Base-by-base conservation (phyloP, 1,140 invertebrate species). In the Pseudomyrmex gracilis region DNA sequence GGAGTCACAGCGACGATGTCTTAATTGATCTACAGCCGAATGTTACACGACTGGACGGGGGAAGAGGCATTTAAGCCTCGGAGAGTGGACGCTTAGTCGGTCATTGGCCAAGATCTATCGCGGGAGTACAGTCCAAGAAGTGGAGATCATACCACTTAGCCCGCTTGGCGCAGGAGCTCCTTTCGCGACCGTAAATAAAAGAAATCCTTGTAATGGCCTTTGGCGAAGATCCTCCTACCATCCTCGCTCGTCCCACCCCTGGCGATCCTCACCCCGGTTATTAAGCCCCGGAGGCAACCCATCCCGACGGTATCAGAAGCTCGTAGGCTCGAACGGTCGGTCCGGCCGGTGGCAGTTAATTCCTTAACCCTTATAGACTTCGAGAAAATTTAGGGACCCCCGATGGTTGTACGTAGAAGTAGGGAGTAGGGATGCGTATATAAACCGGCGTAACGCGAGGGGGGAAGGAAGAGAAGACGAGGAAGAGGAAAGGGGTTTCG, bases 151-250 rank as follows among this genome's bases (percentile, higher is more conserved):
- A 89, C 90, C 90, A 92, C 92, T 92, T 88, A 90, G 91, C 90
- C 34, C 86, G 85, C 68, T 34, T 67, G 68, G 85, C 83, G 70
- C 61, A 55, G 77, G 83, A 91, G 90, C 83, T 89, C 90, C 92
- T 89, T 91, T 91, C 91, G 89, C 89, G 90, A 90, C 88, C 93
- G 91, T 94, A 94, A 94, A 94, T 94, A 94, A 94, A 94, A 94
- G 92, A 94, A 94, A 94, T 93, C 92, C 94, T 93, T 90, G 92
- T 94, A 93, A 94, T 94, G 90, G 90, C 91, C 93, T 92, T 93
- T 90, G 22, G 45, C 84, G 89, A 87, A 84, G 85, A 89, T 89
- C 85, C 84, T 60, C 22, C 73, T 66, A 49, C 51, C 74, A 57
- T 45, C 17, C 34, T 34, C 17, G 12, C 73, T 47, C 34, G n/a